These are phyloP conservation scores for Lampris incognitus DNA, from an alignment of 2,113 vertebrate genomes.

Conservation along the genomic window DNA sequence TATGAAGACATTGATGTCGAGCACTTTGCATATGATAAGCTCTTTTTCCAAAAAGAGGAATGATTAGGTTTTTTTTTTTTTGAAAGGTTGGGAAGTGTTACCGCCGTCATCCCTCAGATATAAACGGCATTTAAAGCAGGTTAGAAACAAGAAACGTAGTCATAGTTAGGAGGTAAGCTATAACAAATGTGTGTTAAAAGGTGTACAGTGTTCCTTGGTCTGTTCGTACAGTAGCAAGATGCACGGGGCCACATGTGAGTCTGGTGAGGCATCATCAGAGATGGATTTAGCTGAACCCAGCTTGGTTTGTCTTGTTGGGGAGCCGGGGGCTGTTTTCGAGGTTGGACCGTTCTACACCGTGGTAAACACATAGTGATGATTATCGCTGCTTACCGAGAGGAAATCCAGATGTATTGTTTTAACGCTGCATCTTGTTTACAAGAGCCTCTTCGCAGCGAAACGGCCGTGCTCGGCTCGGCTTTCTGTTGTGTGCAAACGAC, in stretches of 20 bases:
- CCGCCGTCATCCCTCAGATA: constrained; percentile 53
- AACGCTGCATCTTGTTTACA: constrained; percentile 79
- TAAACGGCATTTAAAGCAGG: constrained; percentile 72
- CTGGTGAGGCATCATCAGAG: constrained; percentile 48
- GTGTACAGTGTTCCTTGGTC: constrained; percentile 41
- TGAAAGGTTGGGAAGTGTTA: constrained; percentile 68
- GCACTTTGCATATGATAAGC: constrained; percentile 81
- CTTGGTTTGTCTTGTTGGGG: constrained; percentile 62
- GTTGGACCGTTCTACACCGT: constrained; percentile 46
- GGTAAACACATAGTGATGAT: constrained; percentile 75
- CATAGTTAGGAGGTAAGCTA: constrained; percentile 52
- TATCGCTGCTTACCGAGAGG: constrained; percentile 64
- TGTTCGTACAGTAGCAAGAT: constrained; percentile 64
- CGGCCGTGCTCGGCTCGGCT: constrained; percentile 54
- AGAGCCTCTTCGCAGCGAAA: constrained; percentile 56
- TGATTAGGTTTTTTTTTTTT: constrained; percentile 65
- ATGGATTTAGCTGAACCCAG: constrained; percentile 56
- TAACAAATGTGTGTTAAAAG: constrained; percentile 42
- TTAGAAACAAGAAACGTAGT: constrained; percentile 45
- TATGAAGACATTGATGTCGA: constrained; percentile 80
- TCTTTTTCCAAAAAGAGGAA: constrained; percentile 76
- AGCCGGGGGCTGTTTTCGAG: constrained; percentile 57
- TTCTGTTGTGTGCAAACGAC: constrained; percentile 76
- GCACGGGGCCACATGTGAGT: constrained; percentile 34
- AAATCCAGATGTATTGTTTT: constrained; percentile 82